Base-by-base conservation (phyloP, 2,888 invertebrate species). In the Erpobdella octoculata region DNA sequence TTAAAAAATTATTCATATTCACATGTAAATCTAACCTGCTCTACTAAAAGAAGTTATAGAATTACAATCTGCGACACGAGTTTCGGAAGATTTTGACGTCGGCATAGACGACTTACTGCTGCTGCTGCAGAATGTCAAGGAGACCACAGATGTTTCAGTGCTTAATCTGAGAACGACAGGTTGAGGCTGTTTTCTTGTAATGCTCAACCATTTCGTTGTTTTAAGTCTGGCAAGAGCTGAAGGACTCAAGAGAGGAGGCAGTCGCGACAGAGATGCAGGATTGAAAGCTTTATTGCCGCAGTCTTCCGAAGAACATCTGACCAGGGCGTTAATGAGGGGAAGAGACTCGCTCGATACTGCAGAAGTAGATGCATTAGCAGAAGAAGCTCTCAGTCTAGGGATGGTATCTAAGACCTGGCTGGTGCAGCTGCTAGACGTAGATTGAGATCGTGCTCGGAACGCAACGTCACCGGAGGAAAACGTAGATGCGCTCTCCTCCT, bases 281-380 rank as follows among this genome's bases (percentile, higher is more conserved):
- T n/a, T n/a, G n/a, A n/a, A n/a, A 25, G 6, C 53, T n/a, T 9
- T n/a, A 28, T 28, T 8, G 21, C 53, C 53, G 53, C 21, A 28
- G 28, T 53, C 28, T 28, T 53, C 53, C 1, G 53, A 53, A 9
- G 53, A 53, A 21, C 53, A 53, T 28, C 53, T 53, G 9, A n/a
- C 18, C n/a, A n/a, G n/a, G 2, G 53, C 21, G 53, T n/a, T n/a
- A 9, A 21, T 28, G 53, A 53, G 53, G 18, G 53, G 53, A 53
- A 53, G 21, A 21, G 15, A 53, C n/a, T n/a, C n/a, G 28, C 53
- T 53, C 53, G 46, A 46, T 21, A 5, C 46, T 21, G 46, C 21
- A 18, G 53, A 53, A 53, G 53, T n/a, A 28, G 53, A 53, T n/a
- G 53, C 53, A n/a, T 53, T 53, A 28, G 53, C 53, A 21, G 53